Percentiles rank a stretch among this genome's conserved stretches.
These are phyloP conservation scores for Drosophila sordidula DNA, from an alignment of 2,888 invertebrate genomes.

Conservation along the genomic window DNA sequence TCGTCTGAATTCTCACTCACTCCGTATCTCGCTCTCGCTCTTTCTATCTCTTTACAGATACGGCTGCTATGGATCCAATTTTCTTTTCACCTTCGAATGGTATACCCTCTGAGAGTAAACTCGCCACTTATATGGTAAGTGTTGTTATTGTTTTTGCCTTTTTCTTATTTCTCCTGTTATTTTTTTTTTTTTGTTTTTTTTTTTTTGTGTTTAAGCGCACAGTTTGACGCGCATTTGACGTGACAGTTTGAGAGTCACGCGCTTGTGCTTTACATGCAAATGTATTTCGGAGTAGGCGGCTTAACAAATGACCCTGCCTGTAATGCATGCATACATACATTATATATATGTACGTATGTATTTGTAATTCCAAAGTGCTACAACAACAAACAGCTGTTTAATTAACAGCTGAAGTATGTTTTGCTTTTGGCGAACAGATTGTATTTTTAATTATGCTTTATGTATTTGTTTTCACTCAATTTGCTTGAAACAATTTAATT, in stretches of 20 bases:
- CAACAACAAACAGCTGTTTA: slow-evolving; percentile 27
- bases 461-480: slow-evolving; percentile 69
- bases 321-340: neutral
- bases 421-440: slow-evolving; percentile 32
- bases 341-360: neutral
- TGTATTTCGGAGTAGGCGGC: slow-evolving; percentile 16
- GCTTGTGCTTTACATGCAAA: slow-evolving; percentile 11
- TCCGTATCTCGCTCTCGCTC: slow-evolving; percentile 40
- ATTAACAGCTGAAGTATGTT: slow-evolving; percentile 52
- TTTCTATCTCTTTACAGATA: slow-evolving; percentile 77
- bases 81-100: slow-evolving; percentile 90
- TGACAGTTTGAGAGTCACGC: slow-evolving; percentile 28
- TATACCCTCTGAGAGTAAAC: slow-evolving; percentile 93
- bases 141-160: slow-evolving; percentile 16
- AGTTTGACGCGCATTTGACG: slow-evolving; percentile 15
- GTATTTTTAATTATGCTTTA: slow-evolving; percentile 64
- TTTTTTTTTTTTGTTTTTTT: slow-evolving; percentile 2
- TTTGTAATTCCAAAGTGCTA: neutral
- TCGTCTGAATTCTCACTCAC: slow-evolving; percentile 17
- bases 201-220: neutral
- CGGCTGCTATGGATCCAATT: slow-evolving; percentile 90
- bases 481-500: slow-evolving; percentile 64
- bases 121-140: slow-evolving; percentile 93
- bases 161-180: neutral
- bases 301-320: slow-evolving; percentile 26